phyloP scores from a whole-genome alignment of 2,888 invertebrate species.

The Scaptomyza reducta region DNA sequence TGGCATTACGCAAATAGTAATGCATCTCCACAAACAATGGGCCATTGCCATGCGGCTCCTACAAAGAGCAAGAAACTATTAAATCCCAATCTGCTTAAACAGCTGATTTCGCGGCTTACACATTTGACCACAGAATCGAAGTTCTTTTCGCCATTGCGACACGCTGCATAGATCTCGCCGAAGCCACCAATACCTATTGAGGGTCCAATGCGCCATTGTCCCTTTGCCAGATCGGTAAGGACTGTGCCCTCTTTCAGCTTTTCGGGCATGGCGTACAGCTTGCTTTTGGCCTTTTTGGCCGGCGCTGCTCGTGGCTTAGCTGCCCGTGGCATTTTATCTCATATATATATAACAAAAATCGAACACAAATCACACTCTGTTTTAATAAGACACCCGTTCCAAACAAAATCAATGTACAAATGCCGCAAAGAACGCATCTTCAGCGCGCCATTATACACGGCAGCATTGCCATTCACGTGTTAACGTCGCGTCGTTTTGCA shows the following conservation, averaged over 20 bases:
- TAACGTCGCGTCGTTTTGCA: background rate
- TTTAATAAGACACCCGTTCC: background rate
- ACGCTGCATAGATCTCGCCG: constrained; percentile 95
- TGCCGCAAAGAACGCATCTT: background rate
- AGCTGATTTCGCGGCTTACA: constrained; percentile 85
- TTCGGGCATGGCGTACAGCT: constrained; percentile 82
- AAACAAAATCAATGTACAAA: constrained; percentile 4
- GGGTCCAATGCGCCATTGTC: constrained; percentile 93
- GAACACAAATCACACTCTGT: background rate
- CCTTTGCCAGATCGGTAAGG: constrained; percentile 90
- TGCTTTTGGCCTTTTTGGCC: constrained; percentile 75
- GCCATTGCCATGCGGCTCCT: constrained; percentile 97
- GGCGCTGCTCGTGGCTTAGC: constrained; percentile 61
- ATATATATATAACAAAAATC: background rate
- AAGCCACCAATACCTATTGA: constrained; percentile 97
- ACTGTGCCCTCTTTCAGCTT: constrained; percentile 87
- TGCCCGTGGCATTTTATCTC: constrained; percentile 71
- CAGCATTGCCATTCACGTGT: background rate
- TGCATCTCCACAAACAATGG: constrained; percentile 97
- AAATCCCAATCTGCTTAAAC: no score
- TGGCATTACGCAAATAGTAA: constrained; percentile 92
- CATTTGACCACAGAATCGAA: constrained; percentile 92
- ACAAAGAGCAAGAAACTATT: no score
- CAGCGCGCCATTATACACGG: background rate
- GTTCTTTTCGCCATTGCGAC: constrained; percentile 86